These are phyloP conservation scores for Criorhina ranunculi DNA, from an alignment of 2,888 invertebrate genomes.

Conservation along the genomic window DNA sequence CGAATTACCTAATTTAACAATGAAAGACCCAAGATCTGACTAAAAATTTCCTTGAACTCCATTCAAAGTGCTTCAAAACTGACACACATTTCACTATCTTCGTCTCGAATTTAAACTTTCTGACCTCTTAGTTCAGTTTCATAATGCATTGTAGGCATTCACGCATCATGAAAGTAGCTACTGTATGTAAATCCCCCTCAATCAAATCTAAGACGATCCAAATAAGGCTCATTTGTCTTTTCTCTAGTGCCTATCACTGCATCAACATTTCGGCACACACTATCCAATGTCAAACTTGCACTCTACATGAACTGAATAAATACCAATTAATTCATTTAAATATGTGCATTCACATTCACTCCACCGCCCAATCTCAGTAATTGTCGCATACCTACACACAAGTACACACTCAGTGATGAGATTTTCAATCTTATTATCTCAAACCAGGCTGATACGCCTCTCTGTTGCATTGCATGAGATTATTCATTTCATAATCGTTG, in stretches of 20 bases:
- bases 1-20: no score
- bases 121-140: no score
- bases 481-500: conserved; percentile 17
- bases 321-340: conserved; percentile 48
- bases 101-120: no score
- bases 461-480: not conserved
- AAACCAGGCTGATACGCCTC: conserved; percentile 29
- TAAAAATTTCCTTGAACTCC: no score
- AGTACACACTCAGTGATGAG: conserved; percentile 36
- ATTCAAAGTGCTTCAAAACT: no score
- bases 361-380: conserved; percentile 52
- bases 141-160: no score
- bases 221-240: not conserved
- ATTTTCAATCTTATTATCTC: conserved; percentile 55
- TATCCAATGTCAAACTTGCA: not conserved
- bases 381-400: conserved; percentile 47
- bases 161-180: no score
- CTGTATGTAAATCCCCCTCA: not conserved
- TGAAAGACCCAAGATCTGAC: no score
- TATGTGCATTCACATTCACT: conserved; percentile 44
- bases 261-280: conserved; percentile 1
- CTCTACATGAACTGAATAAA: not conserved
- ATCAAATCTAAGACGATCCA: not conserved
- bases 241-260: not conserved
- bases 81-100: no score